These are phyloP conservation scores for Helogale parvula DNA, from an alignment of 2,113 vertebrate genomes.

Conservation along the genomic window DNA sequence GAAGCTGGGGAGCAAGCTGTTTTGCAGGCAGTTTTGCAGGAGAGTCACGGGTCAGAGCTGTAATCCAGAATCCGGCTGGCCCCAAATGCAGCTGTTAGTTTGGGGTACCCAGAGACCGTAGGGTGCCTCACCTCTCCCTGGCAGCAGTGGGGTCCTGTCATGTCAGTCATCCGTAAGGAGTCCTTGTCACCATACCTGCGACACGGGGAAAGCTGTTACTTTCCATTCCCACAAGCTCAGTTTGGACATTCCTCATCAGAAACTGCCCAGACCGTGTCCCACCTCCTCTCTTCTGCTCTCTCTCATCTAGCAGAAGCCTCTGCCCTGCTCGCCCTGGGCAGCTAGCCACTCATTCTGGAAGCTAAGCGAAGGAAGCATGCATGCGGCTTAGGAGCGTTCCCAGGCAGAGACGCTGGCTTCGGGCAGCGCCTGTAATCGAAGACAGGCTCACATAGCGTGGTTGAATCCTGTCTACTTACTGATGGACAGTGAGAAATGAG, in stretches of 20 bases:
- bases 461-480: background rate
- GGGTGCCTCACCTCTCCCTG: background rate
- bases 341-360: background rate
- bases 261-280: background rate
- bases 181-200: background rate
- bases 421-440: background rate
- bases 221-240: background rate
- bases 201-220: background rate
- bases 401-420: background rate
- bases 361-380: background rate
- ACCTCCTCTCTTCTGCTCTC: background rate
- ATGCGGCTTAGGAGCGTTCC: background rate
- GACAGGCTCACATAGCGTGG: background rate
- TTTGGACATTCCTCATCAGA: background rate
- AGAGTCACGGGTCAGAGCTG: background rate
- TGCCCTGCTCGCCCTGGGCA: background rate
- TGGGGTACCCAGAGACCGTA: background rate
- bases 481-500: background rate
- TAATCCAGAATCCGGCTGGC: background rate
- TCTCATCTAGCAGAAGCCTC: background rate
- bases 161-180: too few species aligned
- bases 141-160: background rate
- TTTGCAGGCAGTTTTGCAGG: background rate
- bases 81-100: background rate
- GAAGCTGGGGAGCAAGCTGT: background rate